A percentile compares a stretch with the other conserved stretches of the same genome.
Conservation (phyloP, 1,140 invertebrate genomes). For the Phthorimaea operculella region DNA sequence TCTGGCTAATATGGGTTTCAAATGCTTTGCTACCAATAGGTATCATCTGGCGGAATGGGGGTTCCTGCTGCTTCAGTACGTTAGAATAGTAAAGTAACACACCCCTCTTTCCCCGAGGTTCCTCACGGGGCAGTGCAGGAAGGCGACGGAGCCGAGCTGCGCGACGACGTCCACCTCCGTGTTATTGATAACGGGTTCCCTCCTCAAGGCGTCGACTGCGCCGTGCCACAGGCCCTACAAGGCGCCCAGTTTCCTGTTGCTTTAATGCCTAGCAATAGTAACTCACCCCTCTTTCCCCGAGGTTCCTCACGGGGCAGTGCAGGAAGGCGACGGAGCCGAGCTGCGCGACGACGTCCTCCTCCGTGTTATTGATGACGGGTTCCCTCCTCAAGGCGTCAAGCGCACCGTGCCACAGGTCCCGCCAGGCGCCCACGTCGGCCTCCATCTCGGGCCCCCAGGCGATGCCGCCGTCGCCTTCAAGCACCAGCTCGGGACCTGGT, state of each 20-base stretch:
- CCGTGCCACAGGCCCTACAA: constrained; percentile 73
- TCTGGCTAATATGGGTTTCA: too few relatives aligned
- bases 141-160: constrained; percentile 83
- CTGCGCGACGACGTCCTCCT: constrained; percentile 80
- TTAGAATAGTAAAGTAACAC: too few relatives aligned
- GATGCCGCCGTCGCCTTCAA: constrained; percentile 20
- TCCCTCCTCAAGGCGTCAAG: constrained; percentile 70
- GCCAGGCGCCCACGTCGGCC: constrained; percentile 64
- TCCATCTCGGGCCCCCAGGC: constrained; percentile 27
- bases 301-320: constrained; percentile 72
- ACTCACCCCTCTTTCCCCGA: constrained; percentile 55
- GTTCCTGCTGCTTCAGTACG: too few relatives aligned
- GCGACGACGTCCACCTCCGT: constrained; percentile 76
- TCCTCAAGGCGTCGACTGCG: constrained; percentile 70
- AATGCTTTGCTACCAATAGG: too few relatives aligned
- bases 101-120: constrained; percentile 60
- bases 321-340: constrained; percentile 84
- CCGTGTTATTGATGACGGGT: constrained; percentile 66
- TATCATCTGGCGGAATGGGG: too few relatives aligned
- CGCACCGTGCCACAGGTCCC: constrained; percentile 72
- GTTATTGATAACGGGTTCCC: constrained; percentile 69
- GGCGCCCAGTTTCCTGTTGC: constrained; percentile 59
- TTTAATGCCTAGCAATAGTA: too few relatives aligned
- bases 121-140: constrained; percentile 77
- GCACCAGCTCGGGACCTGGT: constrained; percentile 11